These are phyloP conservation scores for Aromia moschata DNA, from an alignment of 2,888 invertebrate species.

Conservation along the genomic window DNA sequence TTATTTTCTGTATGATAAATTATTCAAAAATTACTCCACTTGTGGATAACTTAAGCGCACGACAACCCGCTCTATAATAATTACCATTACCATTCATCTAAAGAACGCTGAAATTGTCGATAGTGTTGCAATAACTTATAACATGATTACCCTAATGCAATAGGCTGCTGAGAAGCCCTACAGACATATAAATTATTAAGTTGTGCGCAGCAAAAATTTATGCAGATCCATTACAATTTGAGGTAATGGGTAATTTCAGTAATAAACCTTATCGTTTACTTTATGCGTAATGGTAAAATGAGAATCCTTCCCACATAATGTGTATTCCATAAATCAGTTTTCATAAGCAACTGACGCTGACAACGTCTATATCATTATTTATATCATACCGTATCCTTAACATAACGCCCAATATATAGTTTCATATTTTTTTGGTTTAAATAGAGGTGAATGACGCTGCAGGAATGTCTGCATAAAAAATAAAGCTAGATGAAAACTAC, in stretches of 20 bases:
- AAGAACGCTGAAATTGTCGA: constrained; percentile 29
- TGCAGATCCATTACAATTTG: constrained; percentile 43
- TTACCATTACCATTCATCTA: constrained; percentile 32
- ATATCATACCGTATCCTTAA: too few relatives aligned
- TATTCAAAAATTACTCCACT: neutral
- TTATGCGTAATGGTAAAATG: constrained; percentile 34
- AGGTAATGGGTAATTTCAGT: constrained; percentile 46
- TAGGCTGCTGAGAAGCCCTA: constrained; percentile 38
- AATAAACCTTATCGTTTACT: constrained; percentile 44
- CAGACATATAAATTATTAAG: constrained; percentile 44
- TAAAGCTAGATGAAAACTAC: too few relatives aligned
- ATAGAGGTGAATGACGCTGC: neutral
- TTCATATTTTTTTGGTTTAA: neutral
- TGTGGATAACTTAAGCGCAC: neutral
- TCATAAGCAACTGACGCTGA: neutral
- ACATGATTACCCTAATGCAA: constrained; percentile 34
- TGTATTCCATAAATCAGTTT: constrained; percentile 1
- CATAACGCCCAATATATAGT: too few relatives aligned
- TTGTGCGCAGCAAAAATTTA: constrained; percentile 42
- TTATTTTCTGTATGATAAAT: too few relatives aligned
- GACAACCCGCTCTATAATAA: constrained; percentile 7
- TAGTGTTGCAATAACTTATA: constrained; percentile 31
- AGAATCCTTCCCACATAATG: constrained; percentile 37
- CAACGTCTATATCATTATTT: neutral
- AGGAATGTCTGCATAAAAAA: too few relatives aligned